Base-by-base conservation (phyloP, 1,140 invertebrate species). In the Papilio helenus region DNA sequence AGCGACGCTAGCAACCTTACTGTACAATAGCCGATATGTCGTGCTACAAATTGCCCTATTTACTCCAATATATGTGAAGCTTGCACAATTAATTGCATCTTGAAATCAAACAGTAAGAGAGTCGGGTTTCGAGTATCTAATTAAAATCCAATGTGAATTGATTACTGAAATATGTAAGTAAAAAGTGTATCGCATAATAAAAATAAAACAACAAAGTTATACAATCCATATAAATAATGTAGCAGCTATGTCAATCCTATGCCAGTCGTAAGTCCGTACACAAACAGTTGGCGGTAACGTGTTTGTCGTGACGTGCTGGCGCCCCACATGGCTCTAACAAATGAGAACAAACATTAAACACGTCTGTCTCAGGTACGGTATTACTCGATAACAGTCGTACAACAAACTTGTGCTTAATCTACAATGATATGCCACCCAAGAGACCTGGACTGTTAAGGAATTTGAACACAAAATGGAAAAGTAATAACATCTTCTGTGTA, bases 291-390 rank as follows among this genome's bases (percentile, higher is more conserved):
- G 58, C 58, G 58, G 58, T 61, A 61, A 23, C 58, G 23, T 10
- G 58, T 61, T 61, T 61, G 58, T 55, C 51, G 51, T 55, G 51
- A 55, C n/a, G 51, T n/a, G 51, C 8, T 18, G n/a, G 51, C 51
- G 51, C 51, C 18, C n/a, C 18, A 55, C 51, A 55, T 55, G 7
- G 18, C 51, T 55, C n/a, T 55, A 55, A n/a, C 51, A 55, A 51
- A 51, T 51, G 49, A 55, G 5, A n/a, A 55, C 8, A 55, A 55
- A 55, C 9, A 55, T 55, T 55, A 55, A 61, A 26, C 58, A 26
- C 14, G 58, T 9, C 58, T 61, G 58, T 61, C 58, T 61, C 58
- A 61, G 55, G 55, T 55, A 55, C n/a, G 20, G 55, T 58, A 58
- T 61, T 61, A 61, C 12, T 61, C 20, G 58, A 26, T 58, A 58